Evolutionary conservation across 2,888 invertebrate genomes (phyloP).

Genomic region (Trichogramma dendrolimi): DNA sequence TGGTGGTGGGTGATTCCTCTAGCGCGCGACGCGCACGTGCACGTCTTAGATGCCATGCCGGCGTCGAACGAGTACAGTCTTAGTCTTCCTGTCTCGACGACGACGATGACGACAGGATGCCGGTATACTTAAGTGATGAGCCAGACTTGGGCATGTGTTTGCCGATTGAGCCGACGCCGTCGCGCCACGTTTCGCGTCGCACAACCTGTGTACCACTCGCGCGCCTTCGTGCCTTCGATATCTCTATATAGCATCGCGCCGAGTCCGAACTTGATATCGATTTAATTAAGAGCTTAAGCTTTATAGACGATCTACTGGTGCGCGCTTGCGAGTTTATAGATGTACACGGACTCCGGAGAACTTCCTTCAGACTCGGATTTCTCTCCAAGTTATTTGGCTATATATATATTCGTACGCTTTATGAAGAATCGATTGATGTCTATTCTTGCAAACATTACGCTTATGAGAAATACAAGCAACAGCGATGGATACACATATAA

Average conservation of each 20-base stretch:
- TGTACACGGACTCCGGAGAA: not conserved
- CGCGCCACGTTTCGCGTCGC: not conserved
- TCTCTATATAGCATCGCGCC: too few relatives aligned
- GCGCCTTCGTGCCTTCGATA: too few relatives aligned
- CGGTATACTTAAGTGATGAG: constrained; percentile 18
- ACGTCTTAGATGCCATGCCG: constrained; percentile 2
- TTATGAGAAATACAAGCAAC: too few relatives aligned
- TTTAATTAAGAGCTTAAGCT: constrained; percentile 34
- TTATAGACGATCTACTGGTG: not conserved
- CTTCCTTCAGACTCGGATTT: too few relatives aligned
- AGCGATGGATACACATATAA: too few relatives aligned
- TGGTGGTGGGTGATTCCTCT: not conserved
- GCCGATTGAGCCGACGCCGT: constrained; percentile 16
- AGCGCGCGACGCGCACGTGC: constrained; percentile 20
- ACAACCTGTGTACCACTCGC: too few relatives aligned
- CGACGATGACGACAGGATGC: constrained; percentile 3
- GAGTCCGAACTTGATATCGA: constrained; percentile 33
- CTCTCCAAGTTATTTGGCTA: too few relatives aligned
- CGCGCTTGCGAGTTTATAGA: not conserved
- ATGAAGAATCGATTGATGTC: too few relatives aligned
- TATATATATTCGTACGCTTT: too few relatives aligned
- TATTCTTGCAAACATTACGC: too few relatives aligned
- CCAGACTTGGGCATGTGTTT: constrained; percentile 15
- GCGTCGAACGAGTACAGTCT: constrained; percentile 12
- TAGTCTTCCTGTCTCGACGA: constrained; percentile 9